Conservation (phyloP, 2,113 vertebrate genomes). For the Microtus pennsylvanicus region DNA sequence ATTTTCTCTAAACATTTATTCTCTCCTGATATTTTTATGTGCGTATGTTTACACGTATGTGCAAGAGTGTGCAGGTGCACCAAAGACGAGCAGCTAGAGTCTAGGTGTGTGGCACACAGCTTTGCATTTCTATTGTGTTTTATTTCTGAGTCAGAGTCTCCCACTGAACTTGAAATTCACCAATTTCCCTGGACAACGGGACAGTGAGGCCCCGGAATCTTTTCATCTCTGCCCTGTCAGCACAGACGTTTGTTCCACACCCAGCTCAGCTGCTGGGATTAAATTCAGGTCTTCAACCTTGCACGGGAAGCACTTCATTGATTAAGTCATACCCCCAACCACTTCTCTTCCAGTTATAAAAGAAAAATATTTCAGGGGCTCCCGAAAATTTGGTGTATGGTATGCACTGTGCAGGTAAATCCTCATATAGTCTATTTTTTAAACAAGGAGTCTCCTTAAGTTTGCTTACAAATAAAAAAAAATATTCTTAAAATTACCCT, state of each 20-base stretch:
- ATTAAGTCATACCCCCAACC: background rate
- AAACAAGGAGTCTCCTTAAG: background rate
- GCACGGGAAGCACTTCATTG: background rate
- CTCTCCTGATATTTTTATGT: background rate
- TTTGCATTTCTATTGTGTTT: background rate
- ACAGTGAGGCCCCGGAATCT: background rate
- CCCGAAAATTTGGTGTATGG: background rate
- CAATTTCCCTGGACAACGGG: too few relatives aligned
- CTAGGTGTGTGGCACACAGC: background rate
- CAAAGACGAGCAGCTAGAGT: background rate
- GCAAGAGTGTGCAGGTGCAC: too few relatives aligned
- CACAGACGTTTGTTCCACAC: too few relatives aligned
- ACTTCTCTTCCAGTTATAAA: constrained; percentile 23
- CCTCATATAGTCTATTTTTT: background rate
- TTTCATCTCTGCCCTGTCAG: too few relatives aligned
- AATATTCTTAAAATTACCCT: background rate
- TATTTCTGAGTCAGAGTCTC: background rate
- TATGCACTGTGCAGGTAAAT: background rate
- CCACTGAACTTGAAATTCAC: background rate
- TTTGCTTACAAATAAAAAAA: background rate
- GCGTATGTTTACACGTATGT: background rate
- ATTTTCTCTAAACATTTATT: background rate
- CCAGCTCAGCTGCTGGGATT: too few relatives aligned
- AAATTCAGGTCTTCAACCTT: background rate
- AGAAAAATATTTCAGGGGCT: background rate